These are phyloP conservation scores for Dicyrtomina minuta DNA, from an alignment of 2,888 invertebrate species.

Conservation along the genomic window DNA sequence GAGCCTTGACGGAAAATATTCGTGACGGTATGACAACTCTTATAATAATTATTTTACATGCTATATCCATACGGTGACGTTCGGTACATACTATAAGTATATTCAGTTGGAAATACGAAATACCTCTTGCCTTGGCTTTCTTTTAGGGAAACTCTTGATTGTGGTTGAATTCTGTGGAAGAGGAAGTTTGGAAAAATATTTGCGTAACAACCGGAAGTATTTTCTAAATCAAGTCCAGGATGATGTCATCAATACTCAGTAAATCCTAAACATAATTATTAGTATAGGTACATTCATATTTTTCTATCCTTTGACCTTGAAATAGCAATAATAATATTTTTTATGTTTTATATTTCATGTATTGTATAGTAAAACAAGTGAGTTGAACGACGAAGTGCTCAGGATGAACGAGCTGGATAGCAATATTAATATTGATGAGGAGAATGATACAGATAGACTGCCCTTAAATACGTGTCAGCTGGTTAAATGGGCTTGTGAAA, in stretches of 20 bases:
- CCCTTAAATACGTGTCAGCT: background rate
- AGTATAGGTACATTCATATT: background rate
- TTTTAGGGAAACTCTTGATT: slow-evolving; percentile 42
- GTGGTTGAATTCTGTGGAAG: slow-evolving; percentile 43
- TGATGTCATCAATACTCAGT: slow-evolving; percentile 22
- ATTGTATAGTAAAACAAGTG: background rate
- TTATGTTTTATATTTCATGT: too few species aligned
- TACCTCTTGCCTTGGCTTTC: background rate
- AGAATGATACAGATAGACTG: background rate
- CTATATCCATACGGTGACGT: too few species aligned
- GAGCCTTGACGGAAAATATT: slow-evolving; percentile 57
- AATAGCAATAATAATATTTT: too few species aligned
- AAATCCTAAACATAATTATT: background rate
- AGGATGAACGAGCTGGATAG: background rate
- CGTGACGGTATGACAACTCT: slow-evolving; percentile 15
- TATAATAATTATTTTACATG: background rate
- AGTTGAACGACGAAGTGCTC: background rate
- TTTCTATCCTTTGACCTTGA: background rate
- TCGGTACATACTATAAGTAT: too few species aligned
- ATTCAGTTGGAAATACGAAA: too few species aligned
- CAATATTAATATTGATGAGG: background rate
- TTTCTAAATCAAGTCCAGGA: slow-evolving; percentile 35
- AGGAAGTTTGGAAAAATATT: slow-evolving; percentile 41
- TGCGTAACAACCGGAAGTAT: slow-evolving; percentile 26
- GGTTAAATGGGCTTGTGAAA: slow-evolving; percentile 1